Conservation (phyloP, 2,888 invertebrate species). For the Chloroclysta siterata region DNA sequence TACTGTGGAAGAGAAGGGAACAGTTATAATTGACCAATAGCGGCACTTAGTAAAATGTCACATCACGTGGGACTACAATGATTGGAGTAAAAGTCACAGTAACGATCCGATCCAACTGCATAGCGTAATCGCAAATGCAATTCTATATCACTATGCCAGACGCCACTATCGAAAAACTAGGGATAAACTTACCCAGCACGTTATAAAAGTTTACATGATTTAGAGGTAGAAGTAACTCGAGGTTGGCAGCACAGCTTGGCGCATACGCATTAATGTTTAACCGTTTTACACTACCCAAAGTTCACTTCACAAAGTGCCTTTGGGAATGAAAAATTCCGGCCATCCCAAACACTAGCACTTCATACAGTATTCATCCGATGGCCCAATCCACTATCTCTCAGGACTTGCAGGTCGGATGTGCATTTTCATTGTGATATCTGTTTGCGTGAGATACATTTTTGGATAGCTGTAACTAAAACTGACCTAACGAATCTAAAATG, state of each 20-base stretch:
- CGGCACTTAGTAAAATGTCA: no score
- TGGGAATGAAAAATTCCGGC: constrained; percentile 49
- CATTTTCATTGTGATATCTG: constrained; percentile 42
- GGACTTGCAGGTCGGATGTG: constrained; percentile 44
- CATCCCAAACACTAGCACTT: constrained; percentile 43
- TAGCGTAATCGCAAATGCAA: no score
- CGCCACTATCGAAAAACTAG: not conserved
- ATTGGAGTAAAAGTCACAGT: no score
- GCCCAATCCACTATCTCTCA: constrained; percentile 51
- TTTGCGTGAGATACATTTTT: constrained; percentile 10
- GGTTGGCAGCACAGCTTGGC: constrained; percentile 23
- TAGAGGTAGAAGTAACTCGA: constrained; percentile 18
- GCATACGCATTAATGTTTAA: constrained; percentile 41
- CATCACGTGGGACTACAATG: no score
- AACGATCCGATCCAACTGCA: no score
- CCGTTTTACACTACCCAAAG: constrained; percentile 36
- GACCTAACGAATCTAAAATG: no score
- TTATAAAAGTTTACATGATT: constrained; percentile 28
- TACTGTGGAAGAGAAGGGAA: no score
- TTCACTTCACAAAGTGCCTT: constrained; percentile 35
- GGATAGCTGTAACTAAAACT: no score
- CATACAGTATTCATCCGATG: constrained; percentile 55
- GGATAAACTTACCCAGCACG: not conserved
- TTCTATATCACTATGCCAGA: not conserved
- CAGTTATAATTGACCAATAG: no score